Evolutionary conservation across 2,888 invertebrate genomes (phyloP).

Genomic region (Limnephilus rhombicus): DNA sequence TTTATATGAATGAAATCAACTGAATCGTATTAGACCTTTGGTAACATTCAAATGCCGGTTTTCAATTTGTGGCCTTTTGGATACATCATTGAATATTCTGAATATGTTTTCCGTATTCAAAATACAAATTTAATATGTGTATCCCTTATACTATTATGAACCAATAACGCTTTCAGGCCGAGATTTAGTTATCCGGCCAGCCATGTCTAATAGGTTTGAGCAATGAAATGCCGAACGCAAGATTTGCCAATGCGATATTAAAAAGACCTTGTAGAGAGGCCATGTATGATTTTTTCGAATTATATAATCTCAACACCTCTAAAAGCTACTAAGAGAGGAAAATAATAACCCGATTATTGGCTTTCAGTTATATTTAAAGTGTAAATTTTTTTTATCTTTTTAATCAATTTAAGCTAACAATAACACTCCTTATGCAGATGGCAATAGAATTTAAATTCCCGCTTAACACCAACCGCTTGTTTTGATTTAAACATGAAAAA

Average conservation of each 20-base stretch:
- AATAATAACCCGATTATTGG: no score
- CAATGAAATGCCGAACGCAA: background rate
- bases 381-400: no score
- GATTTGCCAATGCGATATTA: background rate
- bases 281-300: background rate
- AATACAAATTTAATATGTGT: background rate
- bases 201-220: conserved; percentile 10
- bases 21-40: background rate
- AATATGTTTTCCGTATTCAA: background rate
- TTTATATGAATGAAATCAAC: background rate
- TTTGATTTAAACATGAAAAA: no score
- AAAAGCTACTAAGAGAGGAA: background rate
- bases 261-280: background rate
- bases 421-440: no score
- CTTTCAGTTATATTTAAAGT: no score
- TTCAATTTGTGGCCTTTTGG: conserved; percentile 1
- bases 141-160: background rate
- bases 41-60: background rate
- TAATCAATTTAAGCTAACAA: no score
- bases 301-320: background rate
- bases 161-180: conserved; percentile 15
- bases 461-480: no score
- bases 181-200: conserved; percentile 13
- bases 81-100: conserved; percentile 1
- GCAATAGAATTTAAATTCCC: no score